phyloP scores from a whole-genome alignment of 2,888 invertebrate genomes.

The Micoletzkya japonica region DNA sequence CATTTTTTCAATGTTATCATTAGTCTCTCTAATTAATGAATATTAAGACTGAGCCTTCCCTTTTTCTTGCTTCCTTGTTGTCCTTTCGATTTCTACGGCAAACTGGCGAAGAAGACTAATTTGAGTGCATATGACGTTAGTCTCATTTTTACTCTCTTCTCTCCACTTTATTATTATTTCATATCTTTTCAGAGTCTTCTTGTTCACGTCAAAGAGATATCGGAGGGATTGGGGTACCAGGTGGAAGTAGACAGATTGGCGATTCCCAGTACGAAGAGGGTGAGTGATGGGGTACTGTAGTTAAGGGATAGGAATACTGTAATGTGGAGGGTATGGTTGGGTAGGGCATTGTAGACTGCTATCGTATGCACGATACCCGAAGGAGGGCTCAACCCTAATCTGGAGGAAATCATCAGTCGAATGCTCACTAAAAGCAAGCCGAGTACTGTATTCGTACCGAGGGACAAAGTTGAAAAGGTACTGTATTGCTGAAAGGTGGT shows the following conservation, averaged over 20 bases:
- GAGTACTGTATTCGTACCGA: conserved; percentile 42
- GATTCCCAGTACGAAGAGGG: conserved; percentile 94
- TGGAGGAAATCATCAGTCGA: conserved; percentile 41
- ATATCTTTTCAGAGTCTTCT: conserved; percentile 5
- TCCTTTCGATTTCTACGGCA: conserved; percentile 86
- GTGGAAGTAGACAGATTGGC: conserved; percentile 80
- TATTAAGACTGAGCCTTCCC: conserved; percentile 65
- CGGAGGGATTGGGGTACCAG: conserved; percentile 74
- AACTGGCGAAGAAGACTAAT: conserved; percentile 67
- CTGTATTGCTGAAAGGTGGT: not conserved
- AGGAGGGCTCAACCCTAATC: conserved; percentile 42
- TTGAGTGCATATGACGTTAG: conserved; percentile 19
- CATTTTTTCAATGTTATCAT: not conserved
- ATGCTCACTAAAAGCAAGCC: conserved; percentile 30
- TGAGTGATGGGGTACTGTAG: too few relatives aligned
- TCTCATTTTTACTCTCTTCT: not conserved
- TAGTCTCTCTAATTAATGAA: not conserved
- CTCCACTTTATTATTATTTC: not conserved
- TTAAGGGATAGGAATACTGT: too few relatives aligned
- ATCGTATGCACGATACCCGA: conserved; percentile 58
- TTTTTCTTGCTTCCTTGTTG: conserved; percentile 95
- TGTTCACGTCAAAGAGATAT: conserved; percentile 53
- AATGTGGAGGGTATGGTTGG: not conserved
- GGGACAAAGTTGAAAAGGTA: conserved; percentile 72
- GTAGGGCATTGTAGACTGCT: conserved; percentile 43